These are phyloP conservation scores for Trichopria drosophilae DNA, from an alignment of 2,888 invertebrate genomes.

Conservation along the genomic window DNA sequence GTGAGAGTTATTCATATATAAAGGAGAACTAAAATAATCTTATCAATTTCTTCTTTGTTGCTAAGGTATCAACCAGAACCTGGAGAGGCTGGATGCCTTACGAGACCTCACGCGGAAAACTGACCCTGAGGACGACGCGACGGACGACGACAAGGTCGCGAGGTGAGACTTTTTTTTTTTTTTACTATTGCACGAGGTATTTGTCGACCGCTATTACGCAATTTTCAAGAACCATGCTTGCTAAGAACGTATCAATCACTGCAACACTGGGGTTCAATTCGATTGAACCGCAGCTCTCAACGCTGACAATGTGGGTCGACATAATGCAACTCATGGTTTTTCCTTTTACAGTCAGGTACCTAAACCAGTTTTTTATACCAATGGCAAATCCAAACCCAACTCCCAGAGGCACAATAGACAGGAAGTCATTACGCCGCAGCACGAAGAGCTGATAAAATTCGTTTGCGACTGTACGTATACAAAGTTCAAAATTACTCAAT, in stretches of 20 bases:
- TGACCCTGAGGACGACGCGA: constrained; percentile 66
- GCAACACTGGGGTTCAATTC: no score
- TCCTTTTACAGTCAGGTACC: constrained; percentile 64
- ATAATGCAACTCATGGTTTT: no score
- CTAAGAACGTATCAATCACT: no score
- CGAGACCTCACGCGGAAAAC: constrained; percentile 72
- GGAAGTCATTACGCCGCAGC: constrained; percentile 73
- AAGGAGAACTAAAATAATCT: constrained; percentile 37
- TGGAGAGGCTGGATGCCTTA: constrained; percentile 76
- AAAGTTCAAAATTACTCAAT: constrained; percentile 8
- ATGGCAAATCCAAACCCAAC: constrained; percentile 67
- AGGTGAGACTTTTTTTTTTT: no score
- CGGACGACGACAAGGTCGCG: constrained; percentile 66
- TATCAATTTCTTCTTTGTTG: constrained; percentile 39
- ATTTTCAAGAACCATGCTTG: no score
- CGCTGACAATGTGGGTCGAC: neutral
- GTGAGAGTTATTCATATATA: constrained; percentile 56
- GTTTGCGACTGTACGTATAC: constrained; percentile 79
- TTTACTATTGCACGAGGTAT: no score
- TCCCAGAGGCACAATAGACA: constrained; percentile 64
- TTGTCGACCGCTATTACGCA: no score
- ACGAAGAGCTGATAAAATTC: constrained; percentile 84
- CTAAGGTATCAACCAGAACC: constrained; percentile 77
- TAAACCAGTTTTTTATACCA: constrained; percentile 79
- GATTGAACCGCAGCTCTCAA: no score